Percentiles rank a stretch among this genome's conserved stretches.
phyloP scores from a whole-genome alignment of 2,113 vertebrate genomes.

The Phylloscopus trochilus region DNA sequence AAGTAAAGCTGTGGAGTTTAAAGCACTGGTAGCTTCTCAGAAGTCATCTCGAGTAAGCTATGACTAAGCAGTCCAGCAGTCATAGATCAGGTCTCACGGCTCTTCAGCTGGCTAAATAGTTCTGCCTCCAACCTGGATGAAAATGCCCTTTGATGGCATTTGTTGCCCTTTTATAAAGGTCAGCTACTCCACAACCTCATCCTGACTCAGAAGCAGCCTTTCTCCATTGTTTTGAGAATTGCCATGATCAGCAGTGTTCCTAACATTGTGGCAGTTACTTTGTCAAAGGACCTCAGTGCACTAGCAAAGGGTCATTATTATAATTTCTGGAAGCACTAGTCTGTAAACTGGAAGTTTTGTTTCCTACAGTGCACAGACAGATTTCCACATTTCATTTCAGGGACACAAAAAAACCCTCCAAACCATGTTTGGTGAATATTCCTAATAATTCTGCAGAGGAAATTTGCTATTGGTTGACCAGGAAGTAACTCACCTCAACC shows the following conservation, averaged over 20 bases:
- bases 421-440: not conserved
- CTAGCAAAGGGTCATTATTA: not conserved
- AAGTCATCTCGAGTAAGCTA: not conserved
- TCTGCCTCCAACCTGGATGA: not conserved
- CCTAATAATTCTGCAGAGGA: not conserved
- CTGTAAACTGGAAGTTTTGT: not conserved
- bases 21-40: not conserved
- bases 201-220: not conserved
- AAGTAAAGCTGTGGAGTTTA: not conserved
- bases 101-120: not conserved
- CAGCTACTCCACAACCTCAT: not conserved
- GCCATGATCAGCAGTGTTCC: not conserved
- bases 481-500: rapidly evolving
- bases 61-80: not conserved
- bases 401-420: not conserved
- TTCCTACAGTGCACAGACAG: not conserved
- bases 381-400: not conserved
- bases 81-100: not conserved
- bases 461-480: not conserved
- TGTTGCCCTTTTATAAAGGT: not conserved
- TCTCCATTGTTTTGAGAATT: not conserved
- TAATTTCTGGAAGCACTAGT: not conserved
- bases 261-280: not conserved
- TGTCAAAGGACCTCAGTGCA: not conserved
- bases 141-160: not conserved